A percentile compares a stretch with the other conserved stretches of the same genome.
These are phyloP conservation scores for Sinohyriopsis cumingii DNA, from an alignment of 2,888 invertebrate species.

Conservation along the genomic window DNA sequence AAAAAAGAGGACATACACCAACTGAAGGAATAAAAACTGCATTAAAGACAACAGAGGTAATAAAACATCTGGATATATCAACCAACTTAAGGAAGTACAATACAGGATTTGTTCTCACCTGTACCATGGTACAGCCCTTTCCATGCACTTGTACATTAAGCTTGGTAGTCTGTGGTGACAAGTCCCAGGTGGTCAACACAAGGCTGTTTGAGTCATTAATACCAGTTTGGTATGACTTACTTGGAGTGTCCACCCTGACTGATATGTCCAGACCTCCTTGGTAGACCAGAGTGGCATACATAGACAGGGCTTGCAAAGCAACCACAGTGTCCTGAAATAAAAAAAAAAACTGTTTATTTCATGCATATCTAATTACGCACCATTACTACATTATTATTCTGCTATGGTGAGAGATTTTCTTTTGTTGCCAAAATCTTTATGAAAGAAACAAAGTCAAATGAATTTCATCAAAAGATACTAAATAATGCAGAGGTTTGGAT, in stretches of 20 bases:
- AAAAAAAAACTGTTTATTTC: background rate
- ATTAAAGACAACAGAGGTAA: too few species aligned
- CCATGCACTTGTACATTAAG: slow-evolving; percentile 36
- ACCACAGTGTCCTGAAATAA: slow-evolving; percentile 70
- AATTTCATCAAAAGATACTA: too few species aligned
- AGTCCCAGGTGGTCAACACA: slow-evolving; percentile 17
- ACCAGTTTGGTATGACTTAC: slow-evolving; percentile 12
- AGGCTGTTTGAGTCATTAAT: slow-evolving; percentile 18
- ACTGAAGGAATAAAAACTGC: too few species aligned
- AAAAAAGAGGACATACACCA: too few species aligned
- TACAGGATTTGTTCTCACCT: slow-evolving; percentile 40
- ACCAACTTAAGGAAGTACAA: too few species aligned
- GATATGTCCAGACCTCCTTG: slow-evolving; percentile 29
- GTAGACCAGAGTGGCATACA: slow-evolving; percentile 54
- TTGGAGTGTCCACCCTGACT: slow-evolving; percentile 19
- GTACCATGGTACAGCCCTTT: slow-evolving; percentile 62
- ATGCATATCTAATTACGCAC: background rate
- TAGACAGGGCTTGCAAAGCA: slow-evolving; percentile 69
- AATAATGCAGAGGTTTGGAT: too few species aligned
- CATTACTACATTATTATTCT: too few species aligned
- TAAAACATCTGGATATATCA: too few species aligned
- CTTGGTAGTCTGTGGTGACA: slow-evolving; percentile 17
- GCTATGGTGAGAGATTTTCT: too few species aligned
- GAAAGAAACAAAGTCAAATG: too few species aligned
- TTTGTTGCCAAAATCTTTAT: too few species aligned